Evolutionary conservation across 2,888 invertebrate species (phyloP).

Genomic region (Plemyria rubiginata): DNA sequence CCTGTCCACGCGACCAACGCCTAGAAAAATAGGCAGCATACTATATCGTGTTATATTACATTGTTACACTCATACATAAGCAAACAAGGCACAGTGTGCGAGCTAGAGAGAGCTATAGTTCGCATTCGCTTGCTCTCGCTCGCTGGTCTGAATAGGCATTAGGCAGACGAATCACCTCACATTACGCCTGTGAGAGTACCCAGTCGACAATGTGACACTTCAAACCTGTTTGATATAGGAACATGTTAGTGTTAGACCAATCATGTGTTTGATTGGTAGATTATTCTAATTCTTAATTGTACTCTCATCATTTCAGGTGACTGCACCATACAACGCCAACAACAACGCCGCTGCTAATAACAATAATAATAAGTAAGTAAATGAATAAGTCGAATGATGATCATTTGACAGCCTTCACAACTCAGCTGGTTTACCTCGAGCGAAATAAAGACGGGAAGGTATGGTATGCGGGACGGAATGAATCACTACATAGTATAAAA

Average conservation of each 20-base stretch:
- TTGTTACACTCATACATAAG: no score
- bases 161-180: constrained; percentile 4
- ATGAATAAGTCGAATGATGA: not conserved
- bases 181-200: constrained; percentile 12
- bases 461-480: no score
- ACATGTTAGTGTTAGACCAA: not conserved
- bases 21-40: no score
- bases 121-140: not conserved
- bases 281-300: not conserved
- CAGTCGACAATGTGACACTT: constrained; percentile 19
- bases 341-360: constrained; percentile 41
- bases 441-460: no score
- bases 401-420: no score
- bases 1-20: no score
- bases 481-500: no score
- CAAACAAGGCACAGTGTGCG: no score
- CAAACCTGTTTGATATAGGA: not conserved
- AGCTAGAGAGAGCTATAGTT: not conserved
- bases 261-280: no score
- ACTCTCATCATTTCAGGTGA: constrained; percentile 57
- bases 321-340: constrained; percentile 67
- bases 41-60: no score
- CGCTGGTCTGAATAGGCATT: not conserved
- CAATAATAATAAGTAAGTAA: constrained; percentile 27
- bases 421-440: no score